Conservation (phyloP, 2,888 invertebrate species). For the Platycnemis pennipes region DNA sequence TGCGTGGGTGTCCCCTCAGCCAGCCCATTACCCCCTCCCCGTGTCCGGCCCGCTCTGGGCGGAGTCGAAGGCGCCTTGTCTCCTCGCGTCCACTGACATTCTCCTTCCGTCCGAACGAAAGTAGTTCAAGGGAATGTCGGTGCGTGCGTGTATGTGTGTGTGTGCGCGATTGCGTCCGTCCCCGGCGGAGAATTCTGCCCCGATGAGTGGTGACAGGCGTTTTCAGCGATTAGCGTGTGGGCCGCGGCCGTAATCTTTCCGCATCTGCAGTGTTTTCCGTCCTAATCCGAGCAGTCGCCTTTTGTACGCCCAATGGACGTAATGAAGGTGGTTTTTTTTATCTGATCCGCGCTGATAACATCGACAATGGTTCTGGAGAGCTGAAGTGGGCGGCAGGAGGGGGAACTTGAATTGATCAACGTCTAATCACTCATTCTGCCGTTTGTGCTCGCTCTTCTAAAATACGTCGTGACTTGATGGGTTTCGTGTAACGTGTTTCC, state of each 20-base stretch:
- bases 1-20: not conserved
- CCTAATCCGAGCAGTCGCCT: not conserved
- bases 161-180: not conserved
- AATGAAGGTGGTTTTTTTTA: conserved; percentile 20
- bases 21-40: not conserved
- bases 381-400: not conserved
- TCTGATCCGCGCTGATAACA: not conserved
- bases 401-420: conserved; percentile 10
- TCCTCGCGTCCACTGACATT: not conserved
- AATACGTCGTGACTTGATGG: not conserved
- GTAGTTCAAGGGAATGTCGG: conserved; percentile 32
- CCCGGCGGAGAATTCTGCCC: conserved; percentile 9
- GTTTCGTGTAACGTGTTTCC: not conserved
- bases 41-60: not conserved
- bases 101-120: conserved; percentile 43
- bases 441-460: not conserved
- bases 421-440: not conserved
- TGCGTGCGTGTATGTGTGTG: conserved; percentile 8
- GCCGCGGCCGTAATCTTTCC: conserved; percentile 29
- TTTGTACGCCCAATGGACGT: conserved; percentile 17
- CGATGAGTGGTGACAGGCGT: conserved; percentile 24
- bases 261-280: conserved; percentile 1
- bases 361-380: not conserved
- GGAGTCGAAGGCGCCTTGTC: not conserved
- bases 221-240: conserved; percentile 25